Evolutionary conservation across 2,113 vertebrate genomes (phyloP).

Genomic region (Papio anubis): DNA sequence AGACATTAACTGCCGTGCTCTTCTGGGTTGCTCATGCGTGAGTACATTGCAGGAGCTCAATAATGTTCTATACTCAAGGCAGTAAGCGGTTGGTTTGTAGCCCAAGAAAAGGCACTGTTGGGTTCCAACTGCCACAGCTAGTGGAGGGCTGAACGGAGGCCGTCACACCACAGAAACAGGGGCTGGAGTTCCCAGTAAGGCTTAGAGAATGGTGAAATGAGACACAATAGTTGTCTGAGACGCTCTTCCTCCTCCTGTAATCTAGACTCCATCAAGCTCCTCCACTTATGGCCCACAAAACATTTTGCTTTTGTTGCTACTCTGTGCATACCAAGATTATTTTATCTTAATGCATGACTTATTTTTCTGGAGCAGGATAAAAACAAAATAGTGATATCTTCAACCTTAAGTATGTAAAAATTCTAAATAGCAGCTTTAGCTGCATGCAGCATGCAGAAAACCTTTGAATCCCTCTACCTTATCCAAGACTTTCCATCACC

Average conservation of each 20-base stretch:
- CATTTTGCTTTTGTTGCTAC: neutral
- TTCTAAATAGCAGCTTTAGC: neutral
- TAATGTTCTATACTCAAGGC: neutral
- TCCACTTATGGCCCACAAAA: neutral
- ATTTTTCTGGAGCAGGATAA: neutral
- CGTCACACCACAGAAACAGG: too few relatives aligned
- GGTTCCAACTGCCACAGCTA: neutral
- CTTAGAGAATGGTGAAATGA: neutral
- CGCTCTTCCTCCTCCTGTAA: neutral
- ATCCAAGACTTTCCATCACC: neutral
- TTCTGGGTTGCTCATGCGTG: neutral
- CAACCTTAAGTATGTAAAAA: neutral
- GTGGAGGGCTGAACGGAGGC: neutral
- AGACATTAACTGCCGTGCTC: neutral
- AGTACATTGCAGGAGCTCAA: neutral
- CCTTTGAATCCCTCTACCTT: neutral
- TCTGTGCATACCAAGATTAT: neutral
- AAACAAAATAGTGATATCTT: constrained; percentile 4
- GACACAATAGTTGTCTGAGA: neutral
- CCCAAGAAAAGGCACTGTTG: neutral
- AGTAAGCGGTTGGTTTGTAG: neutral
- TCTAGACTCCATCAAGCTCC: neutral
- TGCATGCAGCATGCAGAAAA: neutral
- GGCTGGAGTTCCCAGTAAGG: neutral
- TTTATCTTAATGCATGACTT: neutral